These are phyloP conservation scores for Acrossocheilus fasciatus DNA, from an alignment of 2,797 vertebrate species.

Conservation along the genomic window DNA sequence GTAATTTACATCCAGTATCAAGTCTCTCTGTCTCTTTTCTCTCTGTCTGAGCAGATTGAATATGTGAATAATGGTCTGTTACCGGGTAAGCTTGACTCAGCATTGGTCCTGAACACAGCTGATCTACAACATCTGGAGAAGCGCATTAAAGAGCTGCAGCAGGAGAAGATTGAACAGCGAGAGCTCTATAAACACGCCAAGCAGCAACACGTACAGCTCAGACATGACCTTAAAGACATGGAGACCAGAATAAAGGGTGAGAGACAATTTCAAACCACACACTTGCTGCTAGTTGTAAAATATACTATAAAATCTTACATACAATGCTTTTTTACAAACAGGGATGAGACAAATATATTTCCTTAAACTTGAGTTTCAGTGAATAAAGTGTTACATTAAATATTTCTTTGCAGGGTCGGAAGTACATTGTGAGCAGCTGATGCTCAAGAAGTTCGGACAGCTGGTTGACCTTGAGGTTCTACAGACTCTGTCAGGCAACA, in stretches of 20 bases:
- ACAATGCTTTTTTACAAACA: neutral
- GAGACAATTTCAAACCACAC: slow-evolving; percentile 5
- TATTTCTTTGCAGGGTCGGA: slow-evolving; percentile 76
- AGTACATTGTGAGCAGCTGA: slow-evolving; percentile 77
- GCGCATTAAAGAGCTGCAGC: slow-evolving; percentile 78
- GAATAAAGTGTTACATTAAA: neutral
- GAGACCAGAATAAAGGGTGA: slow-evolving; percentile 77
- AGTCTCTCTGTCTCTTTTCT: neutral
- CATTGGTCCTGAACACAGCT: slow-evolving; percentile 81
- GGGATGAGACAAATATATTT: neutral
- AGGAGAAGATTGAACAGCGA: slow-evolving; percentile 81
- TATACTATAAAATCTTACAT: neutral
- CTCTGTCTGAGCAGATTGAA: slow-evolving; percentile 76
- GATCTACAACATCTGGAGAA: slow-evolving; percentile 80
- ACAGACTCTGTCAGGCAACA: slow-evolving; percentile 83
- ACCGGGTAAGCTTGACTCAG: slow-evolving; percentile 78
- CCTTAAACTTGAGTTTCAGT: neutral
- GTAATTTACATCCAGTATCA: neutral
- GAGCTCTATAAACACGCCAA: slow-evolving; percentile 78
- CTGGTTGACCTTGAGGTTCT: slow-evolving; percentile 88
- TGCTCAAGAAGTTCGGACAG: slow-evolving; percentile 89
- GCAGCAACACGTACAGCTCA: slow-evolving; percentile 80
- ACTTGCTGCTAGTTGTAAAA: neutral
- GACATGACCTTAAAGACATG: slow-evolving; percentile 83
- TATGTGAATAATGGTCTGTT: slow-evolving; percentile 75